A percentile compares a stretch with the other conserved stretches of the same genome.
Conservation (phyloP, 1,140 invertebrate species). For the Stenopsyche tienmushanensis region DNA sequence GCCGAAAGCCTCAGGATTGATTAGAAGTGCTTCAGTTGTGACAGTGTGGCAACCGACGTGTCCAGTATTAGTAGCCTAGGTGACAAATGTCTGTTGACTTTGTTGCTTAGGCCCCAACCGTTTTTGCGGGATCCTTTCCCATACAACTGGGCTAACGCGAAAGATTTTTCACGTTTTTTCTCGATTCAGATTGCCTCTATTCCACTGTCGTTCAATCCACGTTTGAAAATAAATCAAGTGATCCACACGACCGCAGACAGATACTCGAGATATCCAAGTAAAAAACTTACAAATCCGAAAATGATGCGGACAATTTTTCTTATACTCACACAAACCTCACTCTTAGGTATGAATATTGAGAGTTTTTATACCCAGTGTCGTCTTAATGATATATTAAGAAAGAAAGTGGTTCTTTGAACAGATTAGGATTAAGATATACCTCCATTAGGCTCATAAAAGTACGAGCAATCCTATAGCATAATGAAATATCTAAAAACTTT, state of each 20-base stretch:
- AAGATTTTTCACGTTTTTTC: constrained; percentile 9
- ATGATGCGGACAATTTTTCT: constrained; percentile 1
- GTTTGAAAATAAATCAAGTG: constrained; percentile 8
- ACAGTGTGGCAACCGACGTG: neutral
- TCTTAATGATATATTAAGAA: neutral
- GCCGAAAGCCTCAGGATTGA: neutral
- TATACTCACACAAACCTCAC: neutral
- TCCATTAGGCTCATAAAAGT: too few relatives aligned
- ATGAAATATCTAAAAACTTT: too few relatives aligned
- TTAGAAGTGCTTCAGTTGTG: neutral
- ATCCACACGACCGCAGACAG: constrained; percentile 3
- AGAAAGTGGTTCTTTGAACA: too few relatives aligned
- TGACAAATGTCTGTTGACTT: constrained; percentile 12
- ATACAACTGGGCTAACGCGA: neutral
- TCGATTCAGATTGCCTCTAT: neutral
- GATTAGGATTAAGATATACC: too few relatives aligned
- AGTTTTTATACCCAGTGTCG: neutral
- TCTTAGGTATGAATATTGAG: neutral
- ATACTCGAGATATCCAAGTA: neutral
- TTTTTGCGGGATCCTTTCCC: neutral
- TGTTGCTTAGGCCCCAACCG: constrained; percentile 1
- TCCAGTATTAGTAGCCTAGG: constrained; percentile 5
- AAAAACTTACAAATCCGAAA: neutral
- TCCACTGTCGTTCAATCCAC: constrained; percentile 4
- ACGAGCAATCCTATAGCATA: too few relatives aligned